Conservation (phyloP, 2,113 vertebrate species). For the Ailurus styani region DNA sequence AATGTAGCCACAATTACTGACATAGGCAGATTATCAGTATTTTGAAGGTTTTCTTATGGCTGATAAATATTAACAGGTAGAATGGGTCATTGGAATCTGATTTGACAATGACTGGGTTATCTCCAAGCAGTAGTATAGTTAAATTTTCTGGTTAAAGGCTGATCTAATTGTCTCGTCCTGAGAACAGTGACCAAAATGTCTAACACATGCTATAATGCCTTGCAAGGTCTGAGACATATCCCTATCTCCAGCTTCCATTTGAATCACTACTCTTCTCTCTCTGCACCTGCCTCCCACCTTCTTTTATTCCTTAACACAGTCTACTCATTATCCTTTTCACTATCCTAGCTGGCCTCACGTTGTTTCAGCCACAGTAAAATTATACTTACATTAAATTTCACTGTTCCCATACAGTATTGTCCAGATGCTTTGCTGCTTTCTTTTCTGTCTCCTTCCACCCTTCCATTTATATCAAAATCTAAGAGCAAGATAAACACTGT, state of each 20-base stretch:
- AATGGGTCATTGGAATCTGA: background rate
- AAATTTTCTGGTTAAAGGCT: background rate
- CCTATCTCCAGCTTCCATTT: background rate
- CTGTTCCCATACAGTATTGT: background rate
- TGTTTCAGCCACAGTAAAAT: background rate
- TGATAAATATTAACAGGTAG: background rate
- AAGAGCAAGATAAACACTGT: background rate
- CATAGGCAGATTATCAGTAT: background rate
- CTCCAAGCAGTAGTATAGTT: background rate
- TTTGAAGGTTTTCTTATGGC: background rate
- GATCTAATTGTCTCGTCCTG: background rate
- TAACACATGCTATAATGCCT: background rate
- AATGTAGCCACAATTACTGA: background rate
- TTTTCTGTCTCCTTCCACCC: background rate
- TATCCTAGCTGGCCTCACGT: background rate
- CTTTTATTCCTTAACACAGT: background rate
- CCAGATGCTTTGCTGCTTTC: background rate
- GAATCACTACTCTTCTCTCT: background rate
- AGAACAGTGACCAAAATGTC: background rate
- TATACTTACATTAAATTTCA: background rate
- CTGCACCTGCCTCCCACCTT: background rate
- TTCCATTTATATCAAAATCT: background rate
- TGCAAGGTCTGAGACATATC: background rate
- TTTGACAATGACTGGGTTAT: background rate
- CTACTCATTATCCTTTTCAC: background rate